Conservation (phyloP, 2,797 vertebrate species). For the Galago senegalensis region DNA sequence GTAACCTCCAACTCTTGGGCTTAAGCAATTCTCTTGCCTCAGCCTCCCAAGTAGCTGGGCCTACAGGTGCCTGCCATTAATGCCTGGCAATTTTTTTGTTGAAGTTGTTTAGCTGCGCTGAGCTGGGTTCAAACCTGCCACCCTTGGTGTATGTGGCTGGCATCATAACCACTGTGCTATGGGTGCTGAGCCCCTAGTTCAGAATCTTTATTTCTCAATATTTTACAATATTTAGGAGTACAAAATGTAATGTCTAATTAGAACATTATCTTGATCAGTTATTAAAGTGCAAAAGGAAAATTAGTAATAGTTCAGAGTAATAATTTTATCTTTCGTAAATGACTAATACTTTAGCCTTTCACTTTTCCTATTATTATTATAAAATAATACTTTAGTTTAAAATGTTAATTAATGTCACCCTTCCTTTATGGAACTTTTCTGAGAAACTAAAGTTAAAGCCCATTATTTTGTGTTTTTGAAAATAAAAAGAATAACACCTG, state of each 20-base stretch:
- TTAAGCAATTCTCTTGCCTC: too few relatives aligned
- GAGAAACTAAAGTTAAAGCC: not conserved
- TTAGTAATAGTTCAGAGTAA: slow-evolving; percentile 35
- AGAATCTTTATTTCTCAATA: slow-evolving; percentile 62
- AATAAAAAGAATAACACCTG: slow-evolving; percentile 37
- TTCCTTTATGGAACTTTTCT: slow-evolving; percentile 14
- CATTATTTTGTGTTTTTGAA: slow-evolving; percentile 53
- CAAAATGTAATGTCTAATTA: slow-evolving; percentile 40
- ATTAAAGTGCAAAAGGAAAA: slow-evolving; percentile 16
- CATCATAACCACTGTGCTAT: too few relatives aligned
- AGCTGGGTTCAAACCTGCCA: too few relatives aligned
- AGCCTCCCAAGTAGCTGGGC: too few relatives aligned
- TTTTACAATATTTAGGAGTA: slow-evolving; percentile 38
- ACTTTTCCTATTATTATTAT: slow-evolving; percentile 52
- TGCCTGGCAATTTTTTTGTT: too few relatives aligned
- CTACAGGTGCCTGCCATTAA: too few relatives aligned
- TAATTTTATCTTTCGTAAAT: not conserved
- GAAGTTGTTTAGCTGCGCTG: too few relatives aligned
- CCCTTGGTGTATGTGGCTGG: too few relatives aligned
- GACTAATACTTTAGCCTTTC: not conserved
- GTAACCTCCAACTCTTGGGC: too few relatives aligned
- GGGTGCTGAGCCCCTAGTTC: not conserved
- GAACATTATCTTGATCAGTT: slow-evolving; percentile 40
- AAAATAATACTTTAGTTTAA: slow-evolving; percentile 58
- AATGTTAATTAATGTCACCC: slow-evolving; percentile 39